These are phyloP conservation scores for Torymus auratus DNA, from an alignment of 2,888 invertebrate species.

Conservation along the genomic window DNA sequence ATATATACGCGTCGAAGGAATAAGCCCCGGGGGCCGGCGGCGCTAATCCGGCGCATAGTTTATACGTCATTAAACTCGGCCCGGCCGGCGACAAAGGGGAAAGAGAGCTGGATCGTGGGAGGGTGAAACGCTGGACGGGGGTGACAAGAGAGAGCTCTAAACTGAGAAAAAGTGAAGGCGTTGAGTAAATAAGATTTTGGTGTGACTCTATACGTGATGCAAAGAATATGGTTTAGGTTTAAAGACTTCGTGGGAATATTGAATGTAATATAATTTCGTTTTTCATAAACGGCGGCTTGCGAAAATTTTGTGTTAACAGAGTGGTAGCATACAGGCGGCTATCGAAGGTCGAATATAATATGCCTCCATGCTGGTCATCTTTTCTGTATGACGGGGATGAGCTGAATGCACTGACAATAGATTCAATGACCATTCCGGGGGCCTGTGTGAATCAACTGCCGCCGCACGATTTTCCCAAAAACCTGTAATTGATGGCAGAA, in stretches of 20 bases:
- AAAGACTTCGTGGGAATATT: no score
- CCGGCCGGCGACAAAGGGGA: constrained; percentile 36
- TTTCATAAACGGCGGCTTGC: no score
- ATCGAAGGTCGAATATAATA: neutral
- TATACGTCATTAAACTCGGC: constrained; percentile 76
- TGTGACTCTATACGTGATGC: no score
- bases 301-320: no score
- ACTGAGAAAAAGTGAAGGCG: neutral
- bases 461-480: no score
- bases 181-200: no score
- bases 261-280: no score
- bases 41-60: constrained; percentile 76
- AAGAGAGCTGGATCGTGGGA: constrained; percentile 41
- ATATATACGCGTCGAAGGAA: constrained; percentile 41
- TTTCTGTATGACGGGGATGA: neutral
- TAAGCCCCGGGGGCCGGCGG: constrained; percentile 51
- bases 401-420: no score
- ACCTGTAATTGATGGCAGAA: no score
- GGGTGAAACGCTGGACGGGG: constrained; percentile 49
- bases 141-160: constrained; percentile 34
- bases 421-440: no score
- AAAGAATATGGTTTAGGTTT: no score
- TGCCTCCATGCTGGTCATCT: neutral
- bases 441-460: no score
- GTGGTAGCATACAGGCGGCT: neutral